Conservation (phyloP, 2,797 vertebrate species). For the Zalophus californianus region DNA sequence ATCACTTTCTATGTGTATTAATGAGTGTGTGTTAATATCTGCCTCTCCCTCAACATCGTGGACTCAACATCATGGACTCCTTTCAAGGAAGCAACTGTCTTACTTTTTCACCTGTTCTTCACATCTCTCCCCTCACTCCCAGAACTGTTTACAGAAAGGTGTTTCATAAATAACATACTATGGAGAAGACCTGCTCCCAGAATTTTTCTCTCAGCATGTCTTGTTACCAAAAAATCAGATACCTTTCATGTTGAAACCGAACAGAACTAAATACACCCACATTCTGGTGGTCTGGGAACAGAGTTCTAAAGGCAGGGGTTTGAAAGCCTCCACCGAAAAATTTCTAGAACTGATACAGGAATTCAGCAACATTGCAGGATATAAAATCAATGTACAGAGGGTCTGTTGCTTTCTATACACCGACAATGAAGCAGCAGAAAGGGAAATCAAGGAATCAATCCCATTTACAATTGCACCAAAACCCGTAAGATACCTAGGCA, state of each 20-base stretch:
- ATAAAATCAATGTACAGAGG: not conserved
- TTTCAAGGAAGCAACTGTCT: not conserved
- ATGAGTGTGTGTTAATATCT: not conserved
- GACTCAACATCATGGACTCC: not conserved
- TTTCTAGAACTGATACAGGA: not conserved
- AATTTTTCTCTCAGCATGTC: conserved; percentile 38
- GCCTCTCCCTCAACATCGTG: not conserved
- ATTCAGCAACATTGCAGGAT: not conserved
- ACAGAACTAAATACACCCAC: not conserved
- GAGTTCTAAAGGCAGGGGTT: not conserved
- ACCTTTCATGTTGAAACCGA: not conserved
- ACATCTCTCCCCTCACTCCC: not conserved
- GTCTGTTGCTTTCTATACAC: not conserved
- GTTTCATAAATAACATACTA: not conserved
- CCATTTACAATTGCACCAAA: not conserved
- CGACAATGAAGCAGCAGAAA: not conserved
- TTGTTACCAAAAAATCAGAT: not conserved
- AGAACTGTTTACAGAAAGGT: not conserved
- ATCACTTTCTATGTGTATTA: not conserved
- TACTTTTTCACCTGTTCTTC: not conserved
- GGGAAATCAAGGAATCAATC: not conserved
- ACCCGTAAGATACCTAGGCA: not conserved
- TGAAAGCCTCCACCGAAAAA: not conserved
- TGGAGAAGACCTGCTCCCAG: not conserved
- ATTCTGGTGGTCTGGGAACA: not conserved